Base-by-base conservation (phyloP, 30 jellyfish, hydroid and myxozoan species). In the Phacellophora camtschatica region DNA sequence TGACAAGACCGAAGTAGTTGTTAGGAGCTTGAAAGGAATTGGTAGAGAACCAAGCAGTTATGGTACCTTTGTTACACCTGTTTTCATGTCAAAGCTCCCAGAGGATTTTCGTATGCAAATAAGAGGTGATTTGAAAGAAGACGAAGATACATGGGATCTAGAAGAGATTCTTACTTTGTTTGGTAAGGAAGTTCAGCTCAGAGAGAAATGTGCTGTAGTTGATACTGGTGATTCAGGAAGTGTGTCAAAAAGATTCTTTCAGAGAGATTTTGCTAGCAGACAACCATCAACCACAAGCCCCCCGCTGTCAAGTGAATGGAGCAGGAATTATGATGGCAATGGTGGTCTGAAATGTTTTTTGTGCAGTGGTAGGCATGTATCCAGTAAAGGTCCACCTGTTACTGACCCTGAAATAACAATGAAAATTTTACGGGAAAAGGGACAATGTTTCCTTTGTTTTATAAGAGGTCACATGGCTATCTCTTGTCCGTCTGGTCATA, bases 21-120 rank as follows among this genome's bases (percentile, higher is more conserved):
- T 74, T n/a, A 48, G 86, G 19, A 51, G 61, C 50, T 45, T 74
- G 24, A 74, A 33, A 51, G 25, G 61, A 19, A 41, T 74, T 18
- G 64, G 64, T 19, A 50, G 35, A 50, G 88, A 74, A n/a, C 64
- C 82, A 16, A 11, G 31, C n/a, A 53, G 67, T 53, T 53, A 53
- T 53, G 67, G 67, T 10, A 53, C 67, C 8, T 53, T 53, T 53
- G 20, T 53, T 23, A 53, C 55, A 0, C 55, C 55, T 41, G 11
- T 41, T 9, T 41, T 41, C n/a, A 41, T 41, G 0, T 13, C 55
- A 53, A 53, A 53, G 2, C 9, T 53, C 13, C 67, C 67, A 53
- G 67, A 53, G 24, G 67, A 53, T 10, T 20, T 53, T 11, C 67
- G 67, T 10, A 23, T 53, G 13, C 9, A 8, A 13, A 53, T 53